Percentiles rank a stretch among this genome's conserved stretches.
phyloP scores from a whole-genome alignment of 2,888 invertebrate genomes.

The Sminthurinus aureus region DNA sequence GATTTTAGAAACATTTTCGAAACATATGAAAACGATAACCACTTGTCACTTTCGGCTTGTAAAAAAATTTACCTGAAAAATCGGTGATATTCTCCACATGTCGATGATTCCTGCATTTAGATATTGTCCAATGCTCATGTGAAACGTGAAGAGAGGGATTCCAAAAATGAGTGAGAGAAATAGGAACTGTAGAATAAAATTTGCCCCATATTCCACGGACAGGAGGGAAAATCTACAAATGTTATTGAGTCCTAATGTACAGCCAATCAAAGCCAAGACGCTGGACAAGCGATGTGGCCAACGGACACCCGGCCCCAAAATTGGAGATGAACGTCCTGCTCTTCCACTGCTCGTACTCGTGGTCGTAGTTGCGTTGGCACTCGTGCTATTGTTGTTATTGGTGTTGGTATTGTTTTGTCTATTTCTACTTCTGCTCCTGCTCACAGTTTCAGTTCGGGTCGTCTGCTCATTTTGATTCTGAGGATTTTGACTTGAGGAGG shows the following conservation, averaged over 20 bases:
- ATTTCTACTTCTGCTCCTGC: background rate
- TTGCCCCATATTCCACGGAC: conserved; percentile 87
- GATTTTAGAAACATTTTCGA: too few relatives aligned
- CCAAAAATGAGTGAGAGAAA: conserved; percentile 81
- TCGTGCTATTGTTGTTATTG: background rate
- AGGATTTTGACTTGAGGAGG: too few relatives aligned
- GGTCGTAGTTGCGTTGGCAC: background rate
- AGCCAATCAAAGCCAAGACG: conserved; percentile 81
- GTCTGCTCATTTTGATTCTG: background rate
- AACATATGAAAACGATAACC: too few relatives aligned
- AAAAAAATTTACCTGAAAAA: conserved; percentile 72
- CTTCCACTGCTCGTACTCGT: conserved; percentile 30
- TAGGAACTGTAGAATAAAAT: conserved; percentile 88
- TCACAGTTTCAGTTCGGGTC: background rate
- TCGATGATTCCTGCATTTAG: conserved; percentile 84
- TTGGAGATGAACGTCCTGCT: conserved; percentile 22
- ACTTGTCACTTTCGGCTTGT: too few relatives aligned
- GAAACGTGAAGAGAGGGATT: conserved; percentile 83
- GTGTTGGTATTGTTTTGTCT: background rate
- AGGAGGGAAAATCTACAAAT: conserved; percentile 86
- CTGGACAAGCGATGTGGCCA: conserved; percentile 71
- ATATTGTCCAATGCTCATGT: conserved; percentile 85
- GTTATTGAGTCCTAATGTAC: conserved; percentile 87
- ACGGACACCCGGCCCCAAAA: conserved; percentile 51
- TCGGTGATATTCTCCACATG: conserved; percentile 93